These are phyloP conservation scores for Melopsittacus undulatus DNA, from an alignment of 2,797 vertebrate species.

Conservation along the genomic window DNA sequence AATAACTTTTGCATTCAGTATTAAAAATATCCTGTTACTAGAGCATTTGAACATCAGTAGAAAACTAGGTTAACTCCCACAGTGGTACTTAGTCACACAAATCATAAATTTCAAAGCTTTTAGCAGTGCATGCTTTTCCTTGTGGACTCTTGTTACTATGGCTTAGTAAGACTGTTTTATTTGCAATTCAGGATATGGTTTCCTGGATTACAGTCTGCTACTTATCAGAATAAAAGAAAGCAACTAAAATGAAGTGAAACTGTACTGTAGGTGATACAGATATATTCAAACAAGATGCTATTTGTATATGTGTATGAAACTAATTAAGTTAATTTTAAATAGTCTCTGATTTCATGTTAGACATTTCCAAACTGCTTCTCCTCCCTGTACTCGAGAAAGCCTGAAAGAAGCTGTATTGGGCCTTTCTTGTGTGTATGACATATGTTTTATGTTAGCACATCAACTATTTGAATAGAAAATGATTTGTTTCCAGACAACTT, in stretches of 20 bases:
- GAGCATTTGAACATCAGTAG: not conserved
- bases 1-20: not conserved
- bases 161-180: not conserved
- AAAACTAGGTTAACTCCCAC: slow-evolving; percentile 35
- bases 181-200: not conserved
- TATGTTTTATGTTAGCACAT: not conserved
- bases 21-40: slow-evolving; percentile 1
- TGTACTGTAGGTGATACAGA: not conserved
- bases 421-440: not conserved
- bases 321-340: not conserved
- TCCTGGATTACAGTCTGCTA: not conserved
- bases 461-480: not conserved
- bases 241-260: not conserved
- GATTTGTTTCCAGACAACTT: not conserved
- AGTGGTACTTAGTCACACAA: not conserved
- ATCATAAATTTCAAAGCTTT: slow-evolving; percentile 52
- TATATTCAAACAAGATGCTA: not conserved
- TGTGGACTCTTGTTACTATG: not conserved
- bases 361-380: not conserved
- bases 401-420: not conserved
- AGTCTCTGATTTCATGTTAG: not conserved
- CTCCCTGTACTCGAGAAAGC: not conserved
- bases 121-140: not conserved
- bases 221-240: not conserved
- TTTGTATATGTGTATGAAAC: not conserved